phyloP scores from a whole-genome alignment of 2,113 vertebrate species.

The Pachyramphus minor region DNA sequence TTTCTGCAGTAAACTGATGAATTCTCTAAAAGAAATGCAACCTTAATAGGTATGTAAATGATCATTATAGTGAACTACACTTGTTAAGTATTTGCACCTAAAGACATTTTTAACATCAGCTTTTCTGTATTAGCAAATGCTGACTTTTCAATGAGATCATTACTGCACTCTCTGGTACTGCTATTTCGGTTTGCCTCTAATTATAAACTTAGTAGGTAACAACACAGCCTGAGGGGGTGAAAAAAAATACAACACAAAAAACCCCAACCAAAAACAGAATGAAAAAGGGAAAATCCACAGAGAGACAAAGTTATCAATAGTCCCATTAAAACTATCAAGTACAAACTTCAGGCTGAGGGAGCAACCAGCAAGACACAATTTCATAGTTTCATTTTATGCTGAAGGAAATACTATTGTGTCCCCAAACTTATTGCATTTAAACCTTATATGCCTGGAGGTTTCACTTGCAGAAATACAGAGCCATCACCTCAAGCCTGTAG shows the following conservation, averaged over 20 bases:
- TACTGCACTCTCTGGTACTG: background rate
- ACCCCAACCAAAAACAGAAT: background rate
- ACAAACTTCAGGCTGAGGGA: background rate
- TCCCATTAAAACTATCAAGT: background rate
- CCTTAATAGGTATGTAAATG: background rate
- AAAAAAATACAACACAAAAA: too few species aligned
- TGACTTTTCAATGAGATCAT: background rate
- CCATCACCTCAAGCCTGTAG: background rate
- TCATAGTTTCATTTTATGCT: background rate
- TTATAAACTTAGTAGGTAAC: slow-evolving; percentile 23
- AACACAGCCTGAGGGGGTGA: background rate
- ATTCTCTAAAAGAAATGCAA: background rate
- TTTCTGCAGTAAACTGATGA: background rate
- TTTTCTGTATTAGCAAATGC: background rate
- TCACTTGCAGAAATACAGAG: fast-evolving
- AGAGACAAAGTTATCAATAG: background rate
- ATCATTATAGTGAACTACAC: background rate
- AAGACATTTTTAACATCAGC: background rate
- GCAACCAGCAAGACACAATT: background rate
- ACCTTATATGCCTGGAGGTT: fast-evolving
- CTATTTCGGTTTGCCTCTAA: background rate
- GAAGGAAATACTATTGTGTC: background rate
- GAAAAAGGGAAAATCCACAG: background rate
- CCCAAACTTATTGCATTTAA: background rate
- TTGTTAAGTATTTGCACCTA: background rate